Evolutionary conservation across 1,140 invertebrate genomes (phyloP).

Genomic region (Battus philenor): DNA sequence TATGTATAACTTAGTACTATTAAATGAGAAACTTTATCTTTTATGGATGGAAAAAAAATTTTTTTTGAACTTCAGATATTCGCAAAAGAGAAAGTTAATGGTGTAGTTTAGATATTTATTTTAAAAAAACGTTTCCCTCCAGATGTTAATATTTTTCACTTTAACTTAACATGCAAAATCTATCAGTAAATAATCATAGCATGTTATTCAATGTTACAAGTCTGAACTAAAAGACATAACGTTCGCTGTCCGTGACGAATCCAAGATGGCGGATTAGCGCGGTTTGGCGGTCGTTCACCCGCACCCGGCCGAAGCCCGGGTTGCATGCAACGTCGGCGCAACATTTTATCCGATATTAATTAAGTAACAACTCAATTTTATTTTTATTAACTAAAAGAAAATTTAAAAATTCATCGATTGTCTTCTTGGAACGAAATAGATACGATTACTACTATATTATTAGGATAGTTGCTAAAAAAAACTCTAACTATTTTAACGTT

Average conservation of each 20-base stretch:
- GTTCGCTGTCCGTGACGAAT: slow-evolving; percentile 66
- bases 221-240: slow-evolving; percentile 55
- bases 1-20: no score
- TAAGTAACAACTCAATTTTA: slow-evolving; percentile 12
- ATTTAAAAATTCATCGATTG: not conserved
- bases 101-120: no score
- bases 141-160: slow-evolving; percentile 1
- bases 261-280: slow-evolving; percentile 64
- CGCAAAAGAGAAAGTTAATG: no score
- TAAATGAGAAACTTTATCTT: no score
- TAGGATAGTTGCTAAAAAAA: no score
- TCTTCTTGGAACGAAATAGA: not conserved
- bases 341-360: slow-evolving; percentile 32
- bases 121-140: slow-evolving; percentile 1
- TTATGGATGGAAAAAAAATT: no score
- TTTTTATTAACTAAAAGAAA: slow-evolving; percentile 12
- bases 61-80: no score
- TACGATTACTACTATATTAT: no score
- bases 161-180: slow-evolving; percentile 10
- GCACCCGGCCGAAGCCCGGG: slow-evolving; percentile 45
- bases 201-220: slow-evolving; percentile 30
- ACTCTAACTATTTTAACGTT: no score
- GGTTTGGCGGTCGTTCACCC: slow-evolving; percentile 68
- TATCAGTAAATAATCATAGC: slow-evolving; percentile 20
- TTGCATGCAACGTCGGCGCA: slow-evolving; percentile 38